Evolutionary conservation across 2,113 vertebrate genomes (phyloP), one percentile per base, ranked within the genome.

Genomic region (Proterorhinus semilunaris): DNA sequence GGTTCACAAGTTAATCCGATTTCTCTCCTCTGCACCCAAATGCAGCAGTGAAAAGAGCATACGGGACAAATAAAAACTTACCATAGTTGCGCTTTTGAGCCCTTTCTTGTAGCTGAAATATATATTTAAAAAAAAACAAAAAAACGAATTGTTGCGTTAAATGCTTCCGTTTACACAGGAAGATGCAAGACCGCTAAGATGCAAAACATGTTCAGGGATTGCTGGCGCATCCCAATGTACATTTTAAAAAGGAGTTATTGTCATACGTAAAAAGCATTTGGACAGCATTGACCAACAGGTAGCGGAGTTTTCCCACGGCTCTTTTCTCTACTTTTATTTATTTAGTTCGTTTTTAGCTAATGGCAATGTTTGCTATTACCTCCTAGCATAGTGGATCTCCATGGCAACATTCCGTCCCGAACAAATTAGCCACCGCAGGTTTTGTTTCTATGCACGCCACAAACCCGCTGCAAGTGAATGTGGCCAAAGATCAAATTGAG

Each of bases 1-100:
- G 91, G 95, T 95, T 96, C 95, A 95, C 94, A 95, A 96, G 94
- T 96, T 95, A 95, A 96, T 95, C 95, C 94, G 87, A 93, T 87
- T 86, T 82, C 66, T 92, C 91, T 82, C 89, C 87, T 92, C 88
- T 80, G 63, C 66, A 79, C 74, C 76, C 74, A 83, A 88, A 90
- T 85, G 69, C 78, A 59, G 52, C 54, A 46, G 67, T 61, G 70
- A 76, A 68, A 73, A 78, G 68, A 64, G 83, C 71, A 68, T 61
- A 73, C 74, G 27, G 65, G 83, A 52, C 43, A 49, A 63, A 68
- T 51, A 13, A 68, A 71, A 68, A 59, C 45, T 13, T 47, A 1
- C 5, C 8, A 8, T 48, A 13, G 27, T 46, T 16, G 51, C 65
- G 13, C 50, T 62, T 6, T 44, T 64, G 47, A 54, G 49, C 7